phyloP scores from a whole-genome alignment of 2,113 vertebrate genomes.

The Butorides virescens region DNA sequence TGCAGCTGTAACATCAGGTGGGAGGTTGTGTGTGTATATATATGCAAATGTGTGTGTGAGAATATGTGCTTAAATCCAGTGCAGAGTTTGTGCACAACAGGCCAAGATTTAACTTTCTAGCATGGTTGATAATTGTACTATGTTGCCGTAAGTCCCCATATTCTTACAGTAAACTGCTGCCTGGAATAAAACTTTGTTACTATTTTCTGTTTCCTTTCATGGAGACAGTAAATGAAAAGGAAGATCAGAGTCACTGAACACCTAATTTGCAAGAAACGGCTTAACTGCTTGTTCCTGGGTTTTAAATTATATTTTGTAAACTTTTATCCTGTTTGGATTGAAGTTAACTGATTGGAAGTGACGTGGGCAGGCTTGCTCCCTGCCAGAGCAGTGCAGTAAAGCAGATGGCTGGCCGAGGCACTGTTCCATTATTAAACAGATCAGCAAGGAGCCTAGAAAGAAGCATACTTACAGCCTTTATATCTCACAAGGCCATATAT shows the following conservation, averaged over 20 bases:
- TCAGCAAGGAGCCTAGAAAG: neutral
- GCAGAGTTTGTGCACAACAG: neutral
- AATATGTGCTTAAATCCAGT: neutral
- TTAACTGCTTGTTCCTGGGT: neutral
- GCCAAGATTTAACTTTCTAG: neutral
- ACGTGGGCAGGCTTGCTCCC: neutral
- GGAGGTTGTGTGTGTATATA: neutral
- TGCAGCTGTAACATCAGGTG: neutral
- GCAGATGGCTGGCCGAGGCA: neutral
- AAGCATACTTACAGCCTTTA: neutral
- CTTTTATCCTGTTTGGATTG: neutral
- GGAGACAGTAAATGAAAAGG: neutral
- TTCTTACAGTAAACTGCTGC: neutral
- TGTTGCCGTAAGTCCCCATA: neutral
- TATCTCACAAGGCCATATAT: constrained; percentile 3
- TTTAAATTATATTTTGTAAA: constrained; percentile 17
- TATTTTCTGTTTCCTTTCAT: neutral
- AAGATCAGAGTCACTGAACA: neutral
- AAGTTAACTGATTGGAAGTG: neutral
- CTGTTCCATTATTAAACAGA: neutral
- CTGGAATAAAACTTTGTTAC: neutral
- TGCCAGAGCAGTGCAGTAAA: neutral
- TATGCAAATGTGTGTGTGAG: too few species aligned
- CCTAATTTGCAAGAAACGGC: constrained; percentile 1
- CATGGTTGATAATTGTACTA: neutral